Evolutionary conservation across 2,888 invertebrate genomes (phyloP), one percentile per base, ranked within the genome.

Genomic region (Parapristionchus giblindavisi): DNA sequence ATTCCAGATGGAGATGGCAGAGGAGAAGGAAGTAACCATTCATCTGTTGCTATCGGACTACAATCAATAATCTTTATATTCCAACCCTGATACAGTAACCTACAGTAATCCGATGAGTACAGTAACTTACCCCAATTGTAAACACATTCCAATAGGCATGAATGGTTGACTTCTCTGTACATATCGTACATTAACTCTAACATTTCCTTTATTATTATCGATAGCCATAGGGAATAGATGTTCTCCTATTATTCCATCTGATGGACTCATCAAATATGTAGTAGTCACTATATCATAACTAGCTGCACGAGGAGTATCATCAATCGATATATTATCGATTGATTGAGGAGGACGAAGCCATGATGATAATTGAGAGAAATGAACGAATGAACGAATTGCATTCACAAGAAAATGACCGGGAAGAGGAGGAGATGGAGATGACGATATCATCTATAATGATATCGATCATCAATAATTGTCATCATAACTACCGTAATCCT

Each of bases 301-400:
- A n/a, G n/a, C n/a, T n/a, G n/a, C n/a, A n/a, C n/a, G n/a, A n/a
- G n/a, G n/a, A n/a, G n/a, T n/a, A n/a, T n/a, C 40, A 17, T 17
- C 27, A 1, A 32, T 32, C 11, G 34, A 38, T 8, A 27, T 56
- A 29, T 11, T 2, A 34, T 24, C 8, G 54, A 54, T 24, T 29
- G n/a, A 54, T 14, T 14, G 54, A 3, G 51, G 51, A 88, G 70
- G 89, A 87, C 77, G 89, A 85, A 93, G 92, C 96, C 96, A 96
- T 73, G 96, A 95, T 68, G 95, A 94, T 82, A 96, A 92, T 91
- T 96, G 96, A 5, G 96, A 96, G 91, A 96, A 96, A 90, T 96
- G 94, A 77, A 97, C 91, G 89, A 95, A 94, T 6, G 96, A 96
- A 78, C 95, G 92, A 63, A 96, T 93, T 65, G 96, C 96, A 89